phyloP scores from a whole-genome alignment of 1,140 invertebrate genomes.

The Eulimnadia texana region DNA sequence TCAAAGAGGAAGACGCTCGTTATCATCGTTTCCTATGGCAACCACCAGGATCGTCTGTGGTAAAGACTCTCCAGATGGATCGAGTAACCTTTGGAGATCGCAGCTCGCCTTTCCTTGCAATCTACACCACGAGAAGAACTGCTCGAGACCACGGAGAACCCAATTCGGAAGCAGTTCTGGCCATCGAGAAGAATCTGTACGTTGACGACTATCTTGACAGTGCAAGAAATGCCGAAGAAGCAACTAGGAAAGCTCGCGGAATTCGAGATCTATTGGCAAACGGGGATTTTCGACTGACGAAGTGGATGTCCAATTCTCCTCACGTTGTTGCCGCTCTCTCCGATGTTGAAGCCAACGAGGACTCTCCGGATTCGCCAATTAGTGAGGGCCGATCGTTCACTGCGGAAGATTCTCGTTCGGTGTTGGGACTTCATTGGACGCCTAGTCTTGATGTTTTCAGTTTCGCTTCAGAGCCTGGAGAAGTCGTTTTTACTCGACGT shows the following conservation, averaged over 20 bases:
- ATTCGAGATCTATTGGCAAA: background rate
- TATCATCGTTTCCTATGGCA: background rate
- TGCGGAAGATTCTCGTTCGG: background rate
- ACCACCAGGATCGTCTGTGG: background rate
- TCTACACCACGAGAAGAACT: background rate
- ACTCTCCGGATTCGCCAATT: background rate
- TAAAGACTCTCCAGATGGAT: background rate
- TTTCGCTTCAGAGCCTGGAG: background rate
- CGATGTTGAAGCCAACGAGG: background rate
- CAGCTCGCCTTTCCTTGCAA: background rate
- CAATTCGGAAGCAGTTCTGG: background rate
- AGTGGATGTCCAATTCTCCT: conserved; percentile 15
- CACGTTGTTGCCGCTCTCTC: background rate
- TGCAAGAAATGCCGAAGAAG: background rate
- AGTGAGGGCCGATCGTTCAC: conserved; percentile 9
- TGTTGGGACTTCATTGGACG: background rate
- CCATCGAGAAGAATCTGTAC: background rate
- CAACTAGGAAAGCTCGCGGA: background rate
- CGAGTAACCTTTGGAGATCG: background rate
- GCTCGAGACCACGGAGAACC: background rate
- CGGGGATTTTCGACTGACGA: conserved; percentile 17
- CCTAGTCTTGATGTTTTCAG: conserved; percentile 4
- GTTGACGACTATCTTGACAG: background rate
- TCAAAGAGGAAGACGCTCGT: background rate
- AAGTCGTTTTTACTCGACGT: conserved; percentile 10